phyloP scores from a whole-genome alignment of 2,888 invertebrate species.

The Antitype chi region DNA sequence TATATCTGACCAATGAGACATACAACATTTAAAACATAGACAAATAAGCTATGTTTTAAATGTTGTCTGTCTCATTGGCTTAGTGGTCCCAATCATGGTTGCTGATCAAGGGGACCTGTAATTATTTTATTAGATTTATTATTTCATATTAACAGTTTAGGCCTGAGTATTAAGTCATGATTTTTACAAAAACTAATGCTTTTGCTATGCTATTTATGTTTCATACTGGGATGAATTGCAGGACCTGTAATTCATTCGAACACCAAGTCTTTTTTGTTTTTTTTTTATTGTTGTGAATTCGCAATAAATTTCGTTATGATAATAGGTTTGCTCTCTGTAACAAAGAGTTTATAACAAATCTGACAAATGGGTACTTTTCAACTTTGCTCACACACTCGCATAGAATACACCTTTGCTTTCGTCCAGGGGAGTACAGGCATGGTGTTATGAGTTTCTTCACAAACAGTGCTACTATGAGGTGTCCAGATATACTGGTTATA shows the following conservation, averaged over 20 bases:
- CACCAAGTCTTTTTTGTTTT: not conserved
- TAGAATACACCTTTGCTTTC: no score
- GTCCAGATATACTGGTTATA: not conserved
- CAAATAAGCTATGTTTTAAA: no score
- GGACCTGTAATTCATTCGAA: no score
- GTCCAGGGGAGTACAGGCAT: not conserved
- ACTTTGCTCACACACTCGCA: not conserved
- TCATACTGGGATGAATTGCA: no score
- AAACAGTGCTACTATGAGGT: not conserved
- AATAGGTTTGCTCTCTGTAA: no score
- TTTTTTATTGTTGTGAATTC: no score
- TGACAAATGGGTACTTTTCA: not conserved
- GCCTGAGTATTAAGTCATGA: constrained; percentile 90
- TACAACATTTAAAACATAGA: no score
- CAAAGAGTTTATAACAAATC: not conserved
- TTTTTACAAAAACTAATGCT: constrained; percentile 88
- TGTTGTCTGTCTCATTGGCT: no score
- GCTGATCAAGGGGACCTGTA: not conserved
- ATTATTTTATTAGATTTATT: constrained; percentile 83
- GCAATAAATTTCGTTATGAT: not conserved
- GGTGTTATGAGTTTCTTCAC: not conserved
- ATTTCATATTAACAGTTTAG: constrained; percentile 87
- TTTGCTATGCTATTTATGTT: constrained; percentile 90
- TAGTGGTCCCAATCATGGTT: no score
- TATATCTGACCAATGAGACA: no score